A percentile compares a stretch with the other conserved stretches of the same genome.
phyloP scores from a whole-genome alignment of 1,140 invertebrate genomes.

The Drosophila trapezifrons region DNA sequence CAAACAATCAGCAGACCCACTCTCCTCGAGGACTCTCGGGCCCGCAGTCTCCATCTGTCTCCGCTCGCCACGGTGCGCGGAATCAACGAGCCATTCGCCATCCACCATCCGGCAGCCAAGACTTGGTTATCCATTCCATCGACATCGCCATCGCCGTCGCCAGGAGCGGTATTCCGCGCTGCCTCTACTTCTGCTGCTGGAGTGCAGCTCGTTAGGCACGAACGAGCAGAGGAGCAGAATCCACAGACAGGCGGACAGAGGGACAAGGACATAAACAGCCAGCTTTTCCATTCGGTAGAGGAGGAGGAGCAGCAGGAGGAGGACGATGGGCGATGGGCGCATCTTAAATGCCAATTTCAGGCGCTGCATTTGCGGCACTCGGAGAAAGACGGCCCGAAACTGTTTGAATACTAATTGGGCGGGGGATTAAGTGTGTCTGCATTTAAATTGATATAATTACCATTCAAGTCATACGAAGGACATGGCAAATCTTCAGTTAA shows the following conservation, averaged over 20 bases:
- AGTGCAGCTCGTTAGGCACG: slow-evolving; percentile 81
- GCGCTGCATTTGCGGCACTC: slow-evolving; percentile 58
- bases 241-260: slow-evolving; percentile 34
- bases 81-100: slow-evolving; percentile 76
- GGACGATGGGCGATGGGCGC: slow-evolving; percentile 18
- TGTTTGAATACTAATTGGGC: slow-evolving; percentile 41
- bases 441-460: slow-evolving; percentile 38
- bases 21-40: slow-evolving; percentile 2
- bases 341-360: slow-evolving; percentile 70
- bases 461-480: slow-evolving; percentile 12
- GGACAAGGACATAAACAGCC: slow-evolving; percentile 73
- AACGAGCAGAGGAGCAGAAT: slow-evolving; percentile 68
- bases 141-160: slow-evolving; percentile 32
- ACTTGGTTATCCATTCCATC: slow-evolving; percentile 73
- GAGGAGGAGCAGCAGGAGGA: slow-evolving; percentile 7
- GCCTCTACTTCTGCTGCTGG: slow-evolving; percentile 12
- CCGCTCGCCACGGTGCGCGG: slow-evolving; percentile 31
- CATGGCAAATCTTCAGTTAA: neutral
- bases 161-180: slow-evolving; percentile 46
- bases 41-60: slow-evolving; percentile 11
- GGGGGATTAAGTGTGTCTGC: slow-evolving; percentile 4
- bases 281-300: slow-evolving; percentile 26
- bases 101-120: slow-evolving; percentile 13
- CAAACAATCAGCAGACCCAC: slow-evolving; percentile 25
- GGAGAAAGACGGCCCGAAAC: slow-evolving; percentile 18